phyloP scores from a whole-genome alignment of 2,113 vertebrate genomes.

The Gorsachius goisagi region DNA sequence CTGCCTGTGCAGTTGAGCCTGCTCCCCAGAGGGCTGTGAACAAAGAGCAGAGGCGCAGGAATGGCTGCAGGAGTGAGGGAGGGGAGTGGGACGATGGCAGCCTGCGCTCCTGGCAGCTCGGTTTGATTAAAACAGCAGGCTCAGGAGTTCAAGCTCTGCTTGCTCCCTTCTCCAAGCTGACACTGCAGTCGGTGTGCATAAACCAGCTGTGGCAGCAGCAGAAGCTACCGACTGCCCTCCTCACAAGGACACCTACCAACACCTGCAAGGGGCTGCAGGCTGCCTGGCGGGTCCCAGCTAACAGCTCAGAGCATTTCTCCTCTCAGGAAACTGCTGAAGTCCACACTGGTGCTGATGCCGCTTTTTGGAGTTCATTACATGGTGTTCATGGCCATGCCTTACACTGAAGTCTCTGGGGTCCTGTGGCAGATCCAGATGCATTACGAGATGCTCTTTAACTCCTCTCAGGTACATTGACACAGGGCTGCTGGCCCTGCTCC shows the following conservation, averaged over 20 bases:
- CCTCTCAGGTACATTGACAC: conserved; percentile 83
- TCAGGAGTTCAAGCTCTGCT: background rate
- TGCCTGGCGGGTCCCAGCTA: background rate
- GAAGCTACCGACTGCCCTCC: rapidly evolving
- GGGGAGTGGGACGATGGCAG: background rate
- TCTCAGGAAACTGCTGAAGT: conserved; percentile 90
- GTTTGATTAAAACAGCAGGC: background rate
- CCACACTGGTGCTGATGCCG: conserved; percentile 93
- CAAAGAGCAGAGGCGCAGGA: background rate
- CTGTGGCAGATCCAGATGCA: conserved; percentile 99
- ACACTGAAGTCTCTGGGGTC: conserved; percentile 90
- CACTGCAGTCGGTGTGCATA: rapidly evolving
- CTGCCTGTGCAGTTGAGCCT: rapidly evolving
- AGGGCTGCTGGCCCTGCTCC: background rate
- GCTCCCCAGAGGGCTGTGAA: background rate
- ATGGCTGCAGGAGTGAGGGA: background rate
- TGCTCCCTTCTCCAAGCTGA: background rate
- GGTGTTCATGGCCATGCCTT: conserved; percentile 94
- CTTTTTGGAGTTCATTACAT: conserved; percentile 96
- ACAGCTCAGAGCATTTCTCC: rapidly evolving
- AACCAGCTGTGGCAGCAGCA: background rate
- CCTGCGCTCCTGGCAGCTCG: background rate
- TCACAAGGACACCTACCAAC: rapidly evolving
- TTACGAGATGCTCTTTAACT: conserved; percentile 98
- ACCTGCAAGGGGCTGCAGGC: background rate